phyloP scores from a whole-genome alignment of 2,113 vertebrate genomes.

The Globicephala melas region DNA sequence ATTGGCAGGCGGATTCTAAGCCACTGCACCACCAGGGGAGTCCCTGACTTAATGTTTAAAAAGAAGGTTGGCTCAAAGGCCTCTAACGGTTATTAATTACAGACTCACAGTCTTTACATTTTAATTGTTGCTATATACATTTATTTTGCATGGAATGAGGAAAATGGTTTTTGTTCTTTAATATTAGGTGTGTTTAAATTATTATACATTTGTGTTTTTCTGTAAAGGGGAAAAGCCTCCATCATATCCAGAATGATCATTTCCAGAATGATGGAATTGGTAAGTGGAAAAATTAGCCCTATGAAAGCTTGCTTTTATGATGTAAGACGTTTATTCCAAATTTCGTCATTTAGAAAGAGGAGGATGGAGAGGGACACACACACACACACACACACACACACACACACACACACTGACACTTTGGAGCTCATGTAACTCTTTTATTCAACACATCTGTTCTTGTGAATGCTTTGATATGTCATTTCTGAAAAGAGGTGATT shows the following conservation, averaged over 20 bases:
- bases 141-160: neutral
- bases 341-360: neutral
- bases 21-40: no score
- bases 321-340: neutral
- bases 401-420: neutral
- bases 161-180: conserved; percentile 40
- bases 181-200: conserved; percentile 36
- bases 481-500: neutral
- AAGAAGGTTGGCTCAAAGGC: neutral
- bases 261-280: conserved; percentile 96
- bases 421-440: neutral
- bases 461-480: neutral
- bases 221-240: conserved; percentile 90
- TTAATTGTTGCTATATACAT: neutral
- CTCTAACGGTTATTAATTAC: neutral
- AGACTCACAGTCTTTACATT: neutral
- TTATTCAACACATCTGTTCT: neutral
- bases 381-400: neutral
- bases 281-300: conserved; percentile 81
- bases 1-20: no score
- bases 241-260: conserved; percentile 93
- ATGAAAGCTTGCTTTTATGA: conserved; percentile 11
- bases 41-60: neutral
- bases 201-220: conserved; percentile 20
- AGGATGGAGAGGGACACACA: neutral